phyloP scores from a whole-genome alignment of 92 coral and sea anemone species.

The Phenganax marumi region DNA sequence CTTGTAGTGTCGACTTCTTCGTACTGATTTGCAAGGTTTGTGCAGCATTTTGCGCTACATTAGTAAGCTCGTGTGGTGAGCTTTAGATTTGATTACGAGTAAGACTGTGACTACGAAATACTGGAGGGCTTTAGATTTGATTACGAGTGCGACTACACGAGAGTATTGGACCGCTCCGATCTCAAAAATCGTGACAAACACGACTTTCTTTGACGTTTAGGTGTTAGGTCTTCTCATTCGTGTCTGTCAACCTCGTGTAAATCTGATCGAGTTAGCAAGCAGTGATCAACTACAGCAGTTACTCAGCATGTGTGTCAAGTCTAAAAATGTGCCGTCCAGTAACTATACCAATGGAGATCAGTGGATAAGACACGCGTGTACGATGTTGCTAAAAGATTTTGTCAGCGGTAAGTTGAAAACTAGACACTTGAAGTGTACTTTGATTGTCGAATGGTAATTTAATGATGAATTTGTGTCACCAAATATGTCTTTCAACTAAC shows the following conservation, averaged over 20 bases:
- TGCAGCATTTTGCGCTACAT: no score
- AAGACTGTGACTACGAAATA: no score
- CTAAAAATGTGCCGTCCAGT: constrained; percentile 47
- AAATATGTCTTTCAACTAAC: not conserved
- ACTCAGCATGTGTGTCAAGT: constrained; percentile 67
- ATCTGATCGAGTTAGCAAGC: constrained; percentile 64
- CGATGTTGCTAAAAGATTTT: constrained; percentile 78
- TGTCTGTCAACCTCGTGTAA: constrained; percentile 75
- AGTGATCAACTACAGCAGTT: constrained; percentile 70
- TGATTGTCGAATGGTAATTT: not conserved
- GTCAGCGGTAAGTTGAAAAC: constrained; percentile 65
- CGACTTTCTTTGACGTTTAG: constrained; percentile 35
- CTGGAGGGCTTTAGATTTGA: no score
- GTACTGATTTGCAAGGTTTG: constrained; percentile 90
- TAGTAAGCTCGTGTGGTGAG: no score
- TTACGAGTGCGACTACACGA: not conserved
- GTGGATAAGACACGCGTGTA: constrained; percentile 86
- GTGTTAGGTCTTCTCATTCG: constrained; percentile 76
- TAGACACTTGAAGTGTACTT: not conserved
- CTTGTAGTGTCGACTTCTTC: constrained; percentile 79
- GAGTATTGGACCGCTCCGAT: not conserved
- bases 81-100: no score
- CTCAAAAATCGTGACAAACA: not conserved
- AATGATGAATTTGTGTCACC: no score
- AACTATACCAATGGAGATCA: constrained; percentile 70